Evolutionary conservation across 2,888 invertebrate species (phyloP).

Genomic region (Hartigia nigra): DNA sequence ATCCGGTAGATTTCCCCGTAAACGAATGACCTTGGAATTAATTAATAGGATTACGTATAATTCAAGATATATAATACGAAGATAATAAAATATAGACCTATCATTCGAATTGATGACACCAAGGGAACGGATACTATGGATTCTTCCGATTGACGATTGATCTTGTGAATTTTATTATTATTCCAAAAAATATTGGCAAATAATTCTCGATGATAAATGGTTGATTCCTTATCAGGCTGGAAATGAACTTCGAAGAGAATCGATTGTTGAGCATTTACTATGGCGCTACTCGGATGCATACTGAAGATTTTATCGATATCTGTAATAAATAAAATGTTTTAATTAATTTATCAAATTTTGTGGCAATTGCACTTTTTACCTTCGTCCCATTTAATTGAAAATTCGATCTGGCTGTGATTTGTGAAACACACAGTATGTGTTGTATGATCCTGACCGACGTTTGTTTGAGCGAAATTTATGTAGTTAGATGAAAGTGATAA

Average conservation of each 20-base stretch:
- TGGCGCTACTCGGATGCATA: slow-evolving; percentile 49
- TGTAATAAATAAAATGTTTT: slow-evolving; percentile 30
- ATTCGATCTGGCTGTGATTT: slow-evolving; percentile 40
- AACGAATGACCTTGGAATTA: slow-evolving; percentile 45
- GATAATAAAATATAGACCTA: slow-evolving; percentile 32
- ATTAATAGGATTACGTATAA: not conserved
- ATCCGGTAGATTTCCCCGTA: slow-evolving; percentile 31
- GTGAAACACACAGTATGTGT: slow-evolving; percentile 43
- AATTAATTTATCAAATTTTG: not conserved
- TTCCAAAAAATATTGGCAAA: slow-evolving; percentile 54
- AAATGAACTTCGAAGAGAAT: slow-evolving; percentile 60
- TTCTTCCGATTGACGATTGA: slow-evolving; percentile 1
- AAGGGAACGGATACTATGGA: slow-evolving; percentile 38
- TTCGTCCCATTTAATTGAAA: slow-evolving; percentile 46
- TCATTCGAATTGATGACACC: slow-evolving; percentile 43
- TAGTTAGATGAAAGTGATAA: slow-evolving; percentile 52
- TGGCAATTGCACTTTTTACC: slow-evolving; percentile 32
- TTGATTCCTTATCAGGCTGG: slow-evolving; percentile 46
- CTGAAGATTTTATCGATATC: slow-evolving; percentile 51
- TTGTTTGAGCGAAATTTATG: slow-evolving; percentile 58
- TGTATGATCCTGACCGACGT: slow-evolving; percentile 23
- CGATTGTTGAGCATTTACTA: slow-evolving; percentile 47
- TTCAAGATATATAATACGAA: not conserved
- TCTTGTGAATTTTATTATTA: slow-evolving; percentile 11
- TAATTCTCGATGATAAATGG: slow-evolving; percentile 51